Evolutionary conservation across 1,140 invertebrate species (phyloP).

Genomic region (Pomacea maculata): DNA sequence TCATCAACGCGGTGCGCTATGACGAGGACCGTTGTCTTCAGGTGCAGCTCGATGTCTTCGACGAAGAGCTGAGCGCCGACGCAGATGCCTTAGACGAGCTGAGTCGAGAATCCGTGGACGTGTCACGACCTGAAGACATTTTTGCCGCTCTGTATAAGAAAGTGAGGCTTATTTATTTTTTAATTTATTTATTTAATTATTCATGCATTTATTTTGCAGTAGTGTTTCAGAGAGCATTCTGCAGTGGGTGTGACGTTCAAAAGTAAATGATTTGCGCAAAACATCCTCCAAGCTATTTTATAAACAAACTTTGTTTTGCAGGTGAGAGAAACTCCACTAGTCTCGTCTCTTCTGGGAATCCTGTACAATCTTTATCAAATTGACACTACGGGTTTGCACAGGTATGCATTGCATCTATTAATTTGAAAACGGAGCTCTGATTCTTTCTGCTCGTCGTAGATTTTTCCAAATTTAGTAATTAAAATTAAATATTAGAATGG

Average conservation of each 20-base stretch:
- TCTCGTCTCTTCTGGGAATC: slow-evolving; percentile 90
- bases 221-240: too few species aligned
- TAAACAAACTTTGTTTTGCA: slow-evolving; percentile 56
- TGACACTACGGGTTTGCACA: slow-evolving; percentile 74
- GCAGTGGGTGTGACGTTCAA: too few species aligned
- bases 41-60: slow-evolving; percentile 62
- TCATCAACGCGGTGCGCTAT: slow-evolving; percentile 70
- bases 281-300: not conserved
- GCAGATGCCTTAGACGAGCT: slow-evolving; percentile 72
- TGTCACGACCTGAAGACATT: slow-evolving; percentile 83
- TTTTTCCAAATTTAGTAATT: not conserved
- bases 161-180: slow-evolving; percentile 65
- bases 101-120: slow-evolving; percentile 75
- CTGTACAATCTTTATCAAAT: slow-evolving; percentile 90
- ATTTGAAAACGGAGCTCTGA: not conserved
- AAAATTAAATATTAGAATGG: too few species aligned
- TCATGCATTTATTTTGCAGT: too few species aligned
- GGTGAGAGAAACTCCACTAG: slow-evolving; percentile 92
- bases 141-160: slow-evolving; percentile 93
- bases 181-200: too few species aligned
- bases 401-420: slow-evolving; percentile 32
- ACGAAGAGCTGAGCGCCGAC: slow-evolving; percentile 70
- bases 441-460: not conserved
- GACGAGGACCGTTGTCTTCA: slow-evolving; percentile 52
- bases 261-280: too few species aligned